These are phyloP conservation scores for Eriosoma lanigerum DNA, from an alignment of 1,140 invertebrate species.

Conservation along the genomic window DNA sequence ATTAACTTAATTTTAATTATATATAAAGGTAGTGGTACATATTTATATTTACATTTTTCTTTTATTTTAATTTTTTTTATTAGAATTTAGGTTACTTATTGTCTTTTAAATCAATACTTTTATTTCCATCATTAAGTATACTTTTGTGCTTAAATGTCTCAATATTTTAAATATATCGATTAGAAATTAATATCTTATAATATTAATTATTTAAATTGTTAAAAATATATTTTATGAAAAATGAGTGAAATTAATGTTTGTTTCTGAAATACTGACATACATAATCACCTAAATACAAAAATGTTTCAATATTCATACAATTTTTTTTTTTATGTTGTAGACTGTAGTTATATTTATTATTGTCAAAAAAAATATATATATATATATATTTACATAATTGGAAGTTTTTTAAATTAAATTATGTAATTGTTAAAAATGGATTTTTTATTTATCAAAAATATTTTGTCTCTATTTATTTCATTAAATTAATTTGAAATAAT, in stretches of 20 bases:
- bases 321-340: too few relatives aligned
- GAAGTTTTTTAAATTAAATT: background rate
- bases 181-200: background rate
- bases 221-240: background rate
- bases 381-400: background rate
- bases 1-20: background rate
- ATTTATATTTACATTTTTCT: constrained; percentile 13
- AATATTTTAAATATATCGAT: background rate
- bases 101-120: background rate
- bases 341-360: constrained; percentile 5
- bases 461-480: background rate
- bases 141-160: too few relatives aligned
- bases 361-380: background rate
- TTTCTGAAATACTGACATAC: background rate
- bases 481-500: constrained; percentile 10
- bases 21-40: background rate
- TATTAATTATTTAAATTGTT: background rate
- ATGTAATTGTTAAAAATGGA: background rate
- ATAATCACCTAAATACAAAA: too few relatives aligned
- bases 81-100: background rate
- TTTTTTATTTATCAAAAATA: background rate
- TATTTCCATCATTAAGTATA: background rate
- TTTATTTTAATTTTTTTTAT: background rate
- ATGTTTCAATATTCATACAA: background rate
- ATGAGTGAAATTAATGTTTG: background rate